These are phyloP conservation scores for Sialis lutaria DNA, from an alignment of 2,888 invertebrate genomes.

Conservation along the genomic window DNA sequence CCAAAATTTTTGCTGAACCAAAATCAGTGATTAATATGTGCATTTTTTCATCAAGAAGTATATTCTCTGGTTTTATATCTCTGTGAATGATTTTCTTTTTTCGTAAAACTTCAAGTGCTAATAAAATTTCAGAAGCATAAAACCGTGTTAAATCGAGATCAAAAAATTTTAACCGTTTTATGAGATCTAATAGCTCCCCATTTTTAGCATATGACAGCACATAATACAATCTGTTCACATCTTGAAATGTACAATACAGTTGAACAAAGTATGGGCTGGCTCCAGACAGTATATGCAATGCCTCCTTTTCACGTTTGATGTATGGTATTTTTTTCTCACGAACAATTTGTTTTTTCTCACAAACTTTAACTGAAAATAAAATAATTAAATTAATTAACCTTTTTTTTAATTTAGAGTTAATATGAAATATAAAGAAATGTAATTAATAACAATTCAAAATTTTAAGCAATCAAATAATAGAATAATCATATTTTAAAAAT, in stretches of 20 bases:
- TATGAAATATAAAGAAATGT: background rate
- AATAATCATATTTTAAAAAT: background rate
- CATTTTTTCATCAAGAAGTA: constrained; percentile 86
- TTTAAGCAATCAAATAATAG: background rate
- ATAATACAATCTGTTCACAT: constrained; percentile 80
- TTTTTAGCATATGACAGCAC: constrained; percentile 88
- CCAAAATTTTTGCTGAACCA: constrained; percentile 81
- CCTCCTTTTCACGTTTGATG: constrained; percentile 87
- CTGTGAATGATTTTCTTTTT: constrained; percentile 79
- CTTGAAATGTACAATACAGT: constrained; percentile 94
- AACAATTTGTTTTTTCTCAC: constrained; percentile 86
- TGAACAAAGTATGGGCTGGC: constrained; percentile 80
- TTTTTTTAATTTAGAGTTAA: background rate
- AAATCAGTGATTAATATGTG: constrained; percentile 95
- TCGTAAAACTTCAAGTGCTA: constrained; percentile 85
- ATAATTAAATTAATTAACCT: constrained; percentile 9
- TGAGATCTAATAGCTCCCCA: constrained; percentile 84
- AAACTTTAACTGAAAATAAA: constrained; percentile 77
- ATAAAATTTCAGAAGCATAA: constrained; percentile 85
- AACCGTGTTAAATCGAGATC: constrained; percentile 78
- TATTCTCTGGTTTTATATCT: constrained; percentile 96
- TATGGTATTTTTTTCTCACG: constrained; percentile 86
- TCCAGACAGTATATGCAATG: constrained; percentile 67
- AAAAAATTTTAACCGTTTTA: constrained; percentile 80
- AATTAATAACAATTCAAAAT: background rate